phyloP scores from a whole-genome alignment of 2,888 invertebrate genomes.

The Ophioninae sp. region DNA sequence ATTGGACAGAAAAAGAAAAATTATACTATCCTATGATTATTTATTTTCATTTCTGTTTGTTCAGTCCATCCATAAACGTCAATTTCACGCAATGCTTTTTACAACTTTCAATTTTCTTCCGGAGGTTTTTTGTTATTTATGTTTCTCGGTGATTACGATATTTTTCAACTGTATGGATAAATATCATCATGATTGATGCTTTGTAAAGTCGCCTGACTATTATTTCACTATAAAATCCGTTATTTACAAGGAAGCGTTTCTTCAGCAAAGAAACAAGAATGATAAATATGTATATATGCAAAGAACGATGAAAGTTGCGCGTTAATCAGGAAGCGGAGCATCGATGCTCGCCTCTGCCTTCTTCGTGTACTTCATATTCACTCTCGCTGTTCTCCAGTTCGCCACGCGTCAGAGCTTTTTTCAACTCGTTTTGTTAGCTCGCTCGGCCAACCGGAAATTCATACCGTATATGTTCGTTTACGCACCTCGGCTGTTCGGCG shows the following conservation, averaged over 20 bases:
- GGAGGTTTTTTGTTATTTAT: neutral
- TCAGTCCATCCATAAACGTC: neutral
- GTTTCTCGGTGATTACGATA: neutral
- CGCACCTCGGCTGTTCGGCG: conserved; percentile 34
- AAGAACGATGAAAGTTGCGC: conserved; percentile 58
- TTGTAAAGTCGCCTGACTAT: conserved; percentile 26
- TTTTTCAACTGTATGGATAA: conserved; percentile 4
- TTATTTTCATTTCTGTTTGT: neutral
- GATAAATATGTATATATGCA: conserved; percentile 31
- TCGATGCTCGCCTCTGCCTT: conserved; percentile 29
- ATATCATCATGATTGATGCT: conserved; percentile 45
- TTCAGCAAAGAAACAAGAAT: conserved; percentile 44
- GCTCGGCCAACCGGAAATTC: conserved; percentile 14
- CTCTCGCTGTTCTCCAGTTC: conserved; percentile 15
- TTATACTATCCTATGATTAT: neutral
- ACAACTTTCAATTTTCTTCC: neutral
- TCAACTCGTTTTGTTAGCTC: conserved; percentile 13
- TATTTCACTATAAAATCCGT: conserved; percentile 38
- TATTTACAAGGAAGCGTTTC: conserved; percentile 59
- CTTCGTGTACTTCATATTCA: conserved; percentile 18
- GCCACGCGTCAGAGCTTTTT: conserved; percentile 46
- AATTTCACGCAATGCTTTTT: neutral
- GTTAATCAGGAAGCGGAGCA: conserved; percentile 61
- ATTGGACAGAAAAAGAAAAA: neutral
- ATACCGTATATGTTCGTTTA: conserved; percentile 18